These are phyloP conservation scores for Caerostris extrusa DNA, from an alignment of 1,140 invertebrate genomes.

Conservation along the genomic window DNA sequence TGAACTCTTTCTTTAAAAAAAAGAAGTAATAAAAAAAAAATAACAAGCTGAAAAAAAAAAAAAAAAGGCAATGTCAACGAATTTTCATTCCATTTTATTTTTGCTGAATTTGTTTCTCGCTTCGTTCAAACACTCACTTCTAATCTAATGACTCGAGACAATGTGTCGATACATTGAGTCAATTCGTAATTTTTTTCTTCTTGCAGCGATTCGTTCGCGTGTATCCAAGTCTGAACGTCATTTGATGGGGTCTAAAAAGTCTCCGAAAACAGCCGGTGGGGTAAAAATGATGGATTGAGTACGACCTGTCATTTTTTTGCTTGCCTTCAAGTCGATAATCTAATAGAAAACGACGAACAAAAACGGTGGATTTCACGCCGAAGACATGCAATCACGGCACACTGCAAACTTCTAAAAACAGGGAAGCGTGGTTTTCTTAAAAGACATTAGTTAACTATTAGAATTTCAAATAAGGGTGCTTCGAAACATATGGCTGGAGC, in stretches of 20 bases:
- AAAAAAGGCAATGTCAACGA: conserved; percentile 5
- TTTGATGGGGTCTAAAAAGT: conserved; percentile 73
- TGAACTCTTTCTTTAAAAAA: neutral
- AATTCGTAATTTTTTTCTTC: conserved; percentile 51
- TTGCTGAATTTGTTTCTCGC: conserved; percentile 1
- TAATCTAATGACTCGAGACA: conserved; percentile 66
- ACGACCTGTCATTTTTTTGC: conserved; percentile 62
- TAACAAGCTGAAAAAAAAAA: neutral
- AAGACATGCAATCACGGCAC: neutral
- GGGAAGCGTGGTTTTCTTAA: neutral
- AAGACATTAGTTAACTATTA: conserved; percentile 57
- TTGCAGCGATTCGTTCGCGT: neutral
- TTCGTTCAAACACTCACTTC: conserved; percentile 15
- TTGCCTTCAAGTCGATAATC: conserved; percentile 54
- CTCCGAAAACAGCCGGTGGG: conserved; percentile 65
- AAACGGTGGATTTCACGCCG: neutral
- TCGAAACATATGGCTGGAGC: conserved; percentile 38
- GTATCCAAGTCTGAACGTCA: conserved; percentile 50
- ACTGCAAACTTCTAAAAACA: neutral
- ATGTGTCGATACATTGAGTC: conserved; percentile 52
- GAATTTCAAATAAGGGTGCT: conserved; percentile 65
- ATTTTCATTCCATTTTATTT: conserved; percentile 7
- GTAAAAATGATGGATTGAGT: conserved; percentile 62
- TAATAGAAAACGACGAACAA: conserved; percentile 55
- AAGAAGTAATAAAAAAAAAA: neutral